Conservation (phyloP, 1,140 invertebrate genomes). For the Frieseomelitta varia region DNA sequence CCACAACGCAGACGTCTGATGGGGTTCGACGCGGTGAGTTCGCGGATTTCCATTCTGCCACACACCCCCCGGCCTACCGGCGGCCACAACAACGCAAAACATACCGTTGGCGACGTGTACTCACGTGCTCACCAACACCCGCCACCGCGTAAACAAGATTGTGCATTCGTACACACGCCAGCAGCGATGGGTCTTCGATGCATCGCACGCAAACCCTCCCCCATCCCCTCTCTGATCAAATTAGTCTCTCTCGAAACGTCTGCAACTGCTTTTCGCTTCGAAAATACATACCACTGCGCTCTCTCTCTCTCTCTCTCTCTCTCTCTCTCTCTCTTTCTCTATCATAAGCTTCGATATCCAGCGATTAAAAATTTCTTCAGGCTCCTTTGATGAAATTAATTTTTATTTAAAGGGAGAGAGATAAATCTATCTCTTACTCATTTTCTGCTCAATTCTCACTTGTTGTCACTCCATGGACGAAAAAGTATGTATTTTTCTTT, state of each 20-base stretch:
- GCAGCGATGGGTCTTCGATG: slow-evolving; percentile 52
- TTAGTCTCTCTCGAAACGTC: slow-evolving; percentile 38
- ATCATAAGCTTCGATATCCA: too few relatives aligned
- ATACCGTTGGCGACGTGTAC: slow-evolving; percentile 27
- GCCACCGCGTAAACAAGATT: slow-evolving; percentile 23
- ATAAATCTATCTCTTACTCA: too few relatives aligned
- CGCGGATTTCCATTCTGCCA: slow-evolving; percentile 65
- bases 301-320: too few relatives aligned
- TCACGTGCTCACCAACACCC: slow-evolving; percentile 16
- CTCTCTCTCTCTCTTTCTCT: too few relatives aligned
- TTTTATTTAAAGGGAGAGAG: too few relatives aligned
- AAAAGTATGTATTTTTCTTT: too few relatives aligned
- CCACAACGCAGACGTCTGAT: slow-evolving; percentile 61
- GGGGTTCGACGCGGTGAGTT: slow-evolving; percentile 59
- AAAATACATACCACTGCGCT: neutral
- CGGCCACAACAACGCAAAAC: slow-evolving; percentile 52
- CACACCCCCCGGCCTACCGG: slow-evolving; percentile 23
- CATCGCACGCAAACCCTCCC: slow-evolving; percentile 13
- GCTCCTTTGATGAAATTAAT: too few relatives aligned
- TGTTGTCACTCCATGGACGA: too few relatives aligned
- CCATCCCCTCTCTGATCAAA: slow-evolving; percentile 19
- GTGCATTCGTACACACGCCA: slow-evolving; percentile 43
- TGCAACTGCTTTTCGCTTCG: neutral
- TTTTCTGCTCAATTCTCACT: too few relatives aligned
- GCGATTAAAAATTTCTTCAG: too few relatives aligned